A percentile compares a stretch with the other conserved stretches of the same genome.
phyloP scores from a whole-genome alignment of 2,113 vertebrate species.

The Ranitomeya variabilis region DNA sequence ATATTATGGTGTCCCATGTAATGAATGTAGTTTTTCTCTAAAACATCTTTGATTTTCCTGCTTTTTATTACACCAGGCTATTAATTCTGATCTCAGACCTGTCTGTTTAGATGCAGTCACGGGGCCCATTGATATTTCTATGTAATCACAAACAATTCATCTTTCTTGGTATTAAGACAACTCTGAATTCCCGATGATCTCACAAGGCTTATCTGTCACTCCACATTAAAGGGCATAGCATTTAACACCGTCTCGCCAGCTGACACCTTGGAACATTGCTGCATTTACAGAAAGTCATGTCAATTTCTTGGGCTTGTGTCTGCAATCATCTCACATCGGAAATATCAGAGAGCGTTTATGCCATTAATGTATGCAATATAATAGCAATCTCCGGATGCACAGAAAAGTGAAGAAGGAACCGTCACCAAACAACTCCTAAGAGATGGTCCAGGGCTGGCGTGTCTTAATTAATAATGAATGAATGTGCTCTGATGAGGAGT shows the following conservation, averaged over 20 bases:
- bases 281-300: slow-evolving; percentile 42
- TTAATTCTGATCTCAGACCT: neutral
- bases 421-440: neutral
- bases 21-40: neutral
- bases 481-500: too few species aligned
- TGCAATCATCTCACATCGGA: slow-evolving; percentile 16
- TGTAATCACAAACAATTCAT: slow-evolving; percentile 18
- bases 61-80: neutral
- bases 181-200: slow-evolving; percentile 43
- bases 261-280: slow-evolving; percentile 31
- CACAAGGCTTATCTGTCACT: slow-evolving; percentile 39
- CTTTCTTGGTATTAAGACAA: slow-evolving; percentile 12
- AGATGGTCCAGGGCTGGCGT: too few species aligned
- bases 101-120: neutral
- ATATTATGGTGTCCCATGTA: too few species aligned
- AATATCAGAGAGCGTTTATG: neutral
- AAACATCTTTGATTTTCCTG: neutral
- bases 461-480: too few species aligned
- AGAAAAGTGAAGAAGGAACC: neutral
- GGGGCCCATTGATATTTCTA: slow-evolving; percentile 14
- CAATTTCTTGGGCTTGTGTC: neutral
- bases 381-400: neutral
- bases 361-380: neutral
- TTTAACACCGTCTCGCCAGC: slow-evolving; percentile 35
- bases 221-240: slow-evolving; percentile 43